Conservation (phyloP, 2,888 invertebrate genomes). For the Myathropa florea region DNA sequence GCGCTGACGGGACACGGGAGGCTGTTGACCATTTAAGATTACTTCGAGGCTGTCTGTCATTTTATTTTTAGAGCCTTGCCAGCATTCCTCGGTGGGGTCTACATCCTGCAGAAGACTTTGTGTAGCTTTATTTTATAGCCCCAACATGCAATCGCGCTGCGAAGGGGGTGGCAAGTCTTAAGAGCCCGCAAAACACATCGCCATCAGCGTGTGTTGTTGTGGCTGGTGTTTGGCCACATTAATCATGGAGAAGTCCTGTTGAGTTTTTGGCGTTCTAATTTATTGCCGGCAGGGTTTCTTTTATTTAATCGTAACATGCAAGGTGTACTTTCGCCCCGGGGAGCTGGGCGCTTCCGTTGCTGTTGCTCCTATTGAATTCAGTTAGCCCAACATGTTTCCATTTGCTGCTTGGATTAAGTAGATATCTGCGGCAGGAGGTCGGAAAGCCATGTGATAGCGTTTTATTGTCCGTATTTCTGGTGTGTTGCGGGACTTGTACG, state of each 20-base stretch:
- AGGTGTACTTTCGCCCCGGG: conserved; percentile 23
- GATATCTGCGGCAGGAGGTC: conserved; percentile 40
- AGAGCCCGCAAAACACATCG: conserved; percentile 5
- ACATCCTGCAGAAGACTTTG: background rate
- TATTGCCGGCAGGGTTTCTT: conserved; percentile 42
- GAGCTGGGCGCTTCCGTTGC: no score
- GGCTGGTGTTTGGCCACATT: conserved; percentile 48
- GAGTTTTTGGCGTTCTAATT: conserved; percentile 65
- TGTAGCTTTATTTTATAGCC: conserved; percentile 35
- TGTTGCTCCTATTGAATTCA: background rate
- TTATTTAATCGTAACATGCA: conserved; percentile 58
- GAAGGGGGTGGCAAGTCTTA: conserved; percentile 11
- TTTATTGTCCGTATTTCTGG: conserved; percentile 22
- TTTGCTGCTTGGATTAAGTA: conserved; percentile 37
- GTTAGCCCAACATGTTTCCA: conserved; percentile 39
- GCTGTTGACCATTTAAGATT: conserved; percentile 40
- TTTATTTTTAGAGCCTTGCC: conserved; percentile 40
- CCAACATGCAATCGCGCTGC: conserved; percentile 43
- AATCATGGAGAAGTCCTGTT: conserved; percentile 61
- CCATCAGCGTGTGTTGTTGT: conserved; percentile 2
- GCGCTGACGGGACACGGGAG: background rate
- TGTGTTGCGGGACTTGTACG: background rate
- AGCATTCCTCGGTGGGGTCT: background rate
- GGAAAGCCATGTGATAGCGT: conserved; percentile 29
- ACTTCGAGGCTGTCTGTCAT: conserved; percentile 46